phyloP scores from a whole-genome alignment of 2,113 vertebrate genomes.

The Lophotis ruficrista region DNA sequence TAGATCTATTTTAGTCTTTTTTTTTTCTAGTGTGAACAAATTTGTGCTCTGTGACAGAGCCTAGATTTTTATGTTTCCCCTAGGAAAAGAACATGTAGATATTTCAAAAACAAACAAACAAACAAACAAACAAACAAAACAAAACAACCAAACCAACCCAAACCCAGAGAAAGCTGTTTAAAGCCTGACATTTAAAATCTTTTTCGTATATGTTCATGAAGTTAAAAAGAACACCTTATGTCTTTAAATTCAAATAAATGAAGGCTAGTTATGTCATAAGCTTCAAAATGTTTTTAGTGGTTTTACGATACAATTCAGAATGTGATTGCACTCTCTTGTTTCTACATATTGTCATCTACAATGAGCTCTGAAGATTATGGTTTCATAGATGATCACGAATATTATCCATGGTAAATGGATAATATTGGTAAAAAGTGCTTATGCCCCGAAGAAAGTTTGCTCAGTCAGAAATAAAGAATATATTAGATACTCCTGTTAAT shows the following conservation, averaged over 20 bases:
- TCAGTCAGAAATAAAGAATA: background rate
- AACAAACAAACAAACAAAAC: too few relatives aligned
- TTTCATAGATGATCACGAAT: background rate
- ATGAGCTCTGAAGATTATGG: background rate
- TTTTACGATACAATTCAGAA: background rate
- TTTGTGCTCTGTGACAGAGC: accelerated
- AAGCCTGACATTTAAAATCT: background rate
- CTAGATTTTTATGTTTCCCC: background rate
- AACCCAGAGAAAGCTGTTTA: background rate
- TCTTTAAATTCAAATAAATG: background rate
- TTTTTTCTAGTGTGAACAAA: background rate
- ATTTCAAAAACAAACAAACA: background rate
- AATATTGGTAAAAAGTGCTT: background rate
- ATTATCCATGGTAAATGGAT: background rate
- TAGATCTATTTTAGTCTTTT: accelerated
- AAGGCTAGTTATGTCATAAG: background rate
- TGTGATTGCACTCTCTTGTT: background rate
- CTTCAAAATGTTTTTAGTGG: background rate
- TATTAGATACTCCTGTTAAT: background rate
- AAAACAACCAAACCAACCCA: too few relatives aligned
- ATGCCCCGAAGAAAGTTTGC: background rate
- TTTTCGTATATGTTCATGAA: background rate
- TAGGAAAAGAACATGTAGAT: background rate
- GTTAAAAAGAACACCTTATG: background rate
- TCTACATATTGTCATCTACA: background rate